Conservation (phyloP, 2,113 vertebrate genomes). For the Trachemys scripta region DNA sequence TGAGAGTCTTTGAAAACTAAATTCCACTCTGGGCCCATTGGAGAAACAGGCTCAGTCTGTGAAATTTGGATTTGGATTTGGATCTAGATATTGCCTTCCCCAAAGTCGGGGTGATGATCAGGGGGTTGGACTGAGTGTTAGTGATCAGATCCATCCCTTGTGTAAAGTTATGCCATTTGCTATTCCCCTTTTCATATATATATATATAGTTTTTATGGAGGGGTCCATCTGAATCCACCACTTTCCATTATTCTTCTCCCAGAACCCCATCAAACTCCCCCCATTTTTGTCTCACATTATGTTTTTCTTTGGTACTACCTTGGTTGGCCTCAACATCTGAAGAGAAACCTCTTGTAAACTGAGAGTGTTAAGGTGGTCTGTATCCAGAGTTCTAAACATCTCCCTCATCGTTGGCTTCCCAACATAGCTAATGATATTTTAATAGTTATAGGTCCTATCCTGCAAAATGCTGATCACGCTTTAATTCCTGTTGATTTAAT, state of each 20-base stretch:
- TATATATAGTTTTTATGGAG: neutral
- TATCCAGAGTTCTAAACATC: neutral
- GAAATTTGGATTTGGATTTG: neutral
- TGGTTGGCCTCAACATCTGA: neutral
- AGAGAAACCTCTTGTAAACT: neutral
- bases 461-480: neutral
- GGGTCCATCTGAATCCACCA: neutral
- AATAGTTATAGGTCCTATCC: neutral
- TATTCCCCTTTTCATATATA: neutral
- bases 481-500: neutral
- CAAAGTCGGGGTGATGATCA: neutral
- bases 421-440: neutral
- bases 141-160: neutral
- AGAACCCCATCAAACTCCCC: accelerated
- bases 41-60: neutral
- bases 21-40: neutral
- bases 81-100: neutral
- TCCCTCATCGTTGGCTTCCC: neutral
- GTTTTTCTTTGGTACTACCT: neutral
- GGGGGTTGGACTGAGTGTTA: neutral
- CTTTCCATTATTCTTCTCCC: neutral
- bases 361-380: neutral
- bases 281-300: neutral
- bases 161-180: neutral
- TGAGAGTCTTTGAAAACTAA: neutral